Evolutionary conservation across 2,888 invertebrate genomes (phyloP).

Genomic region (Monopis laevigella): DNA sequence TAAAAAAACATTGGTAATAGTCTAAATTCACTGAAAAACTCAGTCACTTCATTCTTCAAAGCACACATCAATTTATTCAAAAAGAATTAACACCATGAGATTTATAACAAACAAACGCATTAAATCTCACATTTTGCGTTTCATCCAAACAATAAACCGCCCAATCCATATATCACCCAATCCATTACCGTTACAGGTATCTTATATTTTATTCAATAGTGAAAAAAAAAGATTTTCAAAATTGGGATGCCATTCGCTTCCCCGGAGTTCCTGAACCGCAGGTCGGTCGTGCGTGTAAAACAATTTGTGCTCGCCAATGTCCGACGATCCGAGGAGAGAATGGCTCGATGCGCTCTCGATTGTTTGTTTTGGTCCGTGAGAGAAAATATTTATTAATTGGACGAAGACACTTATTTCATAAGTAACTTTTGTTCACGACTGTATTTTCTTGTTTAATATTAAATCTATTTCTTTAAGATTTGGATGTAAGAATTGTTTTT

Average conservation of each 20-base stretch:
- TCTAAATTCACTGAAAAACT: too few species aligned
- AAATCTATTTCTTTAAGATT: background rate
- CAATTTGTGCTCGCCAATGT: slow-evolving; percentile 1
- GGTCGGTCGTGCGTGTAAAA: slow-evolving; percentile 7
- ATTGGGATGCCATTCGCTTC: background rate
- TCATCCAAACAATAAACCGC: too few species aligned
- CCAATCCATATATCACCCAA: too few species aligned
- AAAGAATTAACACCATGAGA: too few species aligned
- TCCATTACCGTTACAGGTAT: too few species aligned
- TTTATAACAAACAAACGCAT: too few species aligned
- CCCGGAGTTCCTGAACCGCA: slow-evolving; percentile 2
- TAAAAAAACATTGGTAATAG: too few species aligned
- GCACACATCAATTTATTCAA: too few species aligned
- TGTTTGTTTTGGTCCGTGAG: background rate
- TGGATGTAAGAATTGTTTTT: too few species aligned
- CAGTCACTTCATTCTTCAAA: too few species aligned
- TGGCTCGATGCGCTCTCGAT: background rate
- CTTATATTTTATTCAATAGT: too few species aligned
- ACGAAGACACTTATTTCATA: background rate
- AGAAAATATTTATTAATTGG: slow-evolving; percentile 5
- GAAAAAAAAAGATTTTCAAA: background rate
- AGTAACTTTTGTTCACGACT: background rate
- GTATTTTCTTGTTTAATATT: background rate
- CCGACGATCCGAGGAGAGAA: background rate
- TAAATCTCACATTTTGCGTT: too few species aligned